These are phyloP conservation scores for Embidobia sp. DNA, from an alignment of 2,888 invertebrate species.

Conservation along the genomic window DNA sequence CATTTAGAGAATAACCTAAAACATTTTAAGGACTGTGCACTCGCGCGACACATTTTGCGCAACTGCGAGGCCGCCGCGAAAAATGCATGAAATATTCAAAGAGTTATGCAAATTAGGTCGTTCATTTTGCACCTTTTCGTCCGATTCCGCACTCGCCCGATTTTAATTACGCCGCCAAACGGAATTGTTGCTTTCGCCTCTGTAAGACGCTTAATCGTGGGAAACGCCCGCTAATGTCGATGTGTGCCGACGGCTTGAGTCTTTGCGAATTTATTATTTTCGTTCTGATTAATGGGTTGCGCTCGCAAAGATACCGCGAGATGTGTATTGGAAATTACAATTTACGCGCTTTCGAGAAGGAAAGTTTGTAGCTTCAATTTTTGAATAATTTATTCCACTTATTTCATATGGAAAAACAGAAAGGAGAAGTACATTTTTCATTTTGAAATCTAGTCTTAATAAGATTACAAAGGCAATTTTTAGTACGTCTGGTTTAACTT, in stretches of 20 bases:
- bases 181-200: slow-evolving; percentile 12
- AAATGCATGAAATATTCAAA: slow-evolving; percentile 51
- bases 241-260: not conserved
- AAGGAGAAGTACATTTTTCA: no score
- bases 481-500: no score
- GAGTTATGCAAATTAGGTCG: slow-evolving; percentile 34
- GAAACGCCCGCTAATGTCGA: not conserved
- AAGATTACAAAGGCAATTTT: no score
- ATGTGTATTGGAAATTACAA: no score
- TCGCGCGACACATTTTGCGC: slow-evolving; percentile 40
- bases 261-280: slow-evolving; percentile 1
- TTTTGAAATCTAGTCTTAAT: no score
- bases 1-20: slow-evolving; percentile 58
- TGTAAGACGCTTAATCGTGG: slow-evolving; percentile 10
- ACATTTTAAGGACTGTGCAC: slow-evolving; percentile 55
- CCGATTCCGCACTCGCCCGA: slow-evolving; percentile 8
- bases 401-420: no score
- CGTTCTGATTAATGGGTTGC: not conserved
- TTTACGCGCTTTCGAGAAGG: no score
- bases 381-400: no score
- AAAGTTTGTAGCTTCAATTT: no score
- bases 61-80: slow-evolving; percentile 18
- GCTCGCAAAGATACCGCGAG: no score
- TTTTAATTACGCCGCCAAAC: slow-evolving; percentile 27
- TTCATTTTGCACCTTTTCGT: slow-evolving; percentile 37